Conservation (phyloP, 2,113 vertebrate species). For the Motacilla tschutschensis region DNA sequence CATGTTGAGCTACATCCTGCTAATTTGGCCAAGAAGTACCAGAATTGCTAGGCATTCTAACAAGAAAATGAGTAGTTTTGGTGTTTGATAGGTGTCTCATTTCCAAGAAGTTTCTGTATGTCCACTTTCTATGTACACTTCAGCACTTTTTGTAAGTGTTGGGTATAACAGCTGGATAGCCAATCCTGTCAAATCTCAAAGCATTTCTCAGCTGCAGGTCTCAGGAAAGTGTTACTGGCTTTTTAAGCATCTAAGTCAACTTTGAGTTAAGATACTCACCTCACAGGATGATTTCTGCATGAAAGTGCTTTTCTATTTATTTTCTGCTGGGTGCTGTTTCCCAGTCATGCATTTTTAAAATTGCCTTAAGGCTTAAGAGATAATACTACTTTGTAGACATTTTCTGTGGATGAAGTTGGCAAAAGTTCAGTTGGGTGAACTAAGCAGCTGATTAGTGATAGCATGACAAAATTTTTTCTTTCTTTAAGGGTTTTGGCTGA, state of each 20-base stretch:
- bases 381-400: neutral
- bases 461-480: neutral
- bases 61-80: neutral
- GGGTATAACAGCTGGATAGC: neutral
- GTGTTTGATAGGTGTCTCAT: neutral
- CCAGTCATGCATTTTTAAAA: neutral
- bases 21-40: neutral
- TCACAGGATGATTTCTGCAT: neutral
- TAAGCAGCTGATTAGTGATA: neutral
- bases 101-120: neutral
- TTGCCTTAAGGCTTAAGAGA: neutral
- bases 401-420: neutral
- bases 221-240: neutral
- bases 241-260: neutral
- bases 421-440: neutral
- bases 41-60: neutral
- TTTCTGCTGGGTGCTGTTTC: neutral
- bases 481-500: neutral
- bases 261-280: neutral
- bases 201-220: neutral
- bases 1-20: neutral
- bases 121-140: rapidly evolving
- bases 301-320: neutral
- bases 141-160: neutral
- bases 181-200: neutral